Evolutionary conservation across 2,888 invertebrate genomes (phyloP).

Genomic region (Orthosia cruda): DNA sequence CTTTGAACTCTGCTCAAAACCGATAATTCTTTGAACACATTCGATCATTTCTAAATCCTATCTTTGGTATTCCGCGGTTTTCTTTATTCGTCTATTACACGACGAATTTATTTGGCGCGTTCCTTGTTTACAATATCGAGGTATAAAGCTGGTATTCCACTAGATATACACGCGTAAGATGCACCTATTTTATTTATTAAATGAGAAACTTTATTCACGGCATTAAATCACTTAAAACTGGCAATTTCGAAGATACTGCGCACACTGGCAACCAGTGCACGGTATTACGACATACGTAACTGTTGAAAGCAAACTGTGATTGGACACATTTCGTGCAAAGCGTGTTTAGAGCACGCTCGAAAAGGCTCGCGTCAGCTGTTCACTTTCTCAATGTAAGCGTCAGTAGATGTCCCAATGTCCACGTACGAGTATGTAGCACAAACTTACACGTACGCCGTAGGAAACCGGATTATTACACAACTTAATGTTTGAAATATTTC

Average conservation of each 20-base stretch:
- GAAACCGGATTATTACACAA: conserved; percentile 47
- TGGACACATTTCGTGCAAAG: conserved; percentile 42
- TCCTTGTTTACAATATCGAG: no score
- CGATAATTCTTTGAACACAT: no score
- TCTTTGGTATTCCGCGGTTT: no score
- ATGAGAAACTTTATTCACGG: not conserved
- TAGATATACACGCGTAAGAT: no score
- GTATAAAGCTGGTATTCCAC: no score
- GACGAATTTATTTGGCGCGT: no score
- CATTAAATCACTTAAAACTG: not conserved
- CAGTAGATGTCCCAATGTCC: conserved; percentile 26
- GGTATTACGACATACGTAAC: conserved; percentile 29
- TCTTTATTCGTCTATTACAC: no score
- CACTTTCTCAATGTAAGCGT: conserved; percentile 27
- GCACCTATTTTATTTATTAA: no score
- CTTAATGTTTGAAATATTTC: conserved; percentile 66
- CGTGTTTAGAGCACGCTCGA: conserved; percentile 24
- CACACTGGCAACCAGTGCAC: conserved; percentile 25
- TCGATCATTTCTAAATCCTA: no score
- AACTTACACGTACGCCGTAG: conserved; percentile 7
- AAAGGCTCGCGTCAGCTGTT: conserved; percentile 51
- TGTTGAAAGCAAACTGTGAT: conserved; percentile 40
- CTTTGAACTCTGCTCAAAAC: no score
- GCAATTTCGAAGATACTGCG: not conserved
- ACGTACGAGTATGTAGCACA: conserved; percentile 13